These are phyloP conservation scores for Glomeris marginata DNA, from an alignment of 2,888 invertebrate species.

Conservation along the genomic window DNA sequence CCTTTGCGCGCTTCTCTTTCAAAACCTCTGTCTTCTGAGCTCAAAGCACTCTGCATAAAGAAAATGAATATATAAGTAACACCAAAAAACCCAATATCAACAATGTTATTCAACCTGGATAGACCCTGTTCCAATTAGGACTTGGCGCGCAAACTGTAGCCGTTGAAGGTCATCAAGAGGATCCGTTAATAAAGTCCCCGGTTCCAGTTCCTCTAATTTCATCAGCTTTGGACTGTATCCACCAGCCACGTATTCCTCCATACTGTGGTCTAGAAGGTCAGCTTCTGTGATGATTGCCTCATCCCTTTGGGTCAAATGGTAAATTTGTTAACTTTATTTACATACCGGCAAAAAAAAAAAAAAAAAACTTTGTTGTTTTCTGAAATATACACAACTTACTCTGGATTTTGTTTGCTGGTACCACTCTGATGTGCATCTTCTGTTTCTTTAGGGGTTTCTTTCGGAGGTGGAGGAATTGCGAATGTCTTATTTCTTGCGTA, in stretches of 20 bases:
- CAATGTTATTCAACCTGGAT: slow-evolving; percentile 33
- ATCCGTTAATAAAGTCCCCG: slow-evolving; percentile 57
- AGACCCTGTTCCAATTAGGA: slow-evolving; percentile 43
- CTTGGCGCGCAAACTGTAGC: slow-evolving; percentile 53
- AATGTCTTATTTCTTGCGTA: too few relatives aligned
- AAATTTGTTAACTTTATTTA: too few relatives aligned
- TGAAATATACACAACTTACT: too few relatives aligned
- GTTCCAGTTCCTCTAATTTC: slow-evolving; percentile 45
- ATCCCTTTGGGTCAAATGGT: too few relatives aligned
- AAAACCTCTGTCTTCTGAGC: slow-evolving; percentile 49
- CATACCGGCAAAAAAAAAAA: too few relatives aligned
- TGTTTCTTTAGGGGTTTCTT: too few relatives aligned
- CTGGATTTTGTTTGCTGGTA: too few relatives aligned
- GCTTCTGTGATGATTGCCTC: slow-evolving; percentile 34
- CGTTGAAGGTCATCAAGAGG: slow-evolving; percentile 60
- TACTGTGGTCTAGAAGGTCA: slow-evolving; percentile 36
- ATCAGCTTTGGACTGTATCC: slow-evolving; percentile 69
- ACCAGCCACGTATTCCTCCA: slow-evolving; percentile 58
- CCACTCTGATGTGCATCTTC: too few relatives aligned
- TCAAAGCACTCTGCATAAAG: slow-evolving; percentile 33
- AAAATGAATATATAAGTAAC: background rate
- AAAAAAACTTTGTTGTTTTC: too few relatives aligned
- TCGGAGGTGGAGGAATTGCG: too few relatives aligned
- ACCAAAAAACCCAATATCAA: background rate
- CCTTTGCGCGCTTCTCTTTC: slow-evolving; percentile 67